A percentile compares a stretch with the other conserved stretches of the same genome.
Evolutionary conservation across 2,113 vertebrate genomes (phyloP).

Genomic region (Leucosticte australis): DNA sequence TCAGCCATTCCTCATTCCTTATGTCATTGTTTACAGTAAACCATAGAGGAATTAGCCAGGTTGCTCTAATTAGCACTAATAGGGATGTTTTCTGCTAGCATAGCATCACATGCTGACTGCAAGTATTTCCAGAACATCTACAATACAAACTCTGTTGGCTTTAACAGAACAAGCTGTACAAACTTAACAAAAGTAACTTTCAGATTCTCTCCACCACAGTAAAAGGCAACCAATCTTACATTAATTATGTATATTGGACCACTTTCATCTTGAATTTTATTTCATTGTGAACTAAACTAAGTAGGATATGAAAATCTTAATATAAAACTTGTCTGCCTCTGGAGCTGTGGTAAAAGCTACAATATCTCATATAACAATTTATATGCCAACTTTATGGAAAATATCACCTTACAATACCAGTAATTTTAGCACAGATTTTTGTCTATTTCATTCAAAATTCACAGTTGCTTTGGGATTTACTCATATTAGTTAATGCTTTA

Average conservation of each 20-base stretch:
- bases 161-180: background rate
- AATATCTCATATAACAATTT: background rate
- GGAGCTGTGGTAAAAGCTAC: background rate
- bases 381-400: background rate
- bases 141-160: background rate
- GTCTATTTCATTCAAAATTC: background rate
- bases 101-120: background rate
- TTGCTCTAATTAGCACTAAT: constrained; percentile 30
- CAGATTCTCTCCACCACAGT: background rate
- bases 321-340: background rate
- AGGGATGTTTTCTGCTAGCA: background rate
- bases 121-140: background rate
- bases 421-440: background rate
- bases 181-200: background rate
- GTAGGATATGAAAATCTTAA: background rate
- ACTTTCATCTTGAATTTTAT: background rate
- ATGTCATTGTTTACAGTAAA: constrained; percentile 31
- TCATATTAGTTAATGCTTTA: background rate
- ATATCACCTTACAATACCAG: background rate
- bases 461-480: background rate
- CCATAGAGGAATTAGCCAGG: background rate
- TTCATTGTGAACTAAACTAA: background rate
- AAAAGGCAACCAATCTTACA: background rate
- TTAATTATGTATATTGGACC: background rate
- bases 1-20: background rate